Evolutionary conservation across 2,888 invertebrate species (phyloP).

Genomic region (Eristalis arbustorum): DNA sequence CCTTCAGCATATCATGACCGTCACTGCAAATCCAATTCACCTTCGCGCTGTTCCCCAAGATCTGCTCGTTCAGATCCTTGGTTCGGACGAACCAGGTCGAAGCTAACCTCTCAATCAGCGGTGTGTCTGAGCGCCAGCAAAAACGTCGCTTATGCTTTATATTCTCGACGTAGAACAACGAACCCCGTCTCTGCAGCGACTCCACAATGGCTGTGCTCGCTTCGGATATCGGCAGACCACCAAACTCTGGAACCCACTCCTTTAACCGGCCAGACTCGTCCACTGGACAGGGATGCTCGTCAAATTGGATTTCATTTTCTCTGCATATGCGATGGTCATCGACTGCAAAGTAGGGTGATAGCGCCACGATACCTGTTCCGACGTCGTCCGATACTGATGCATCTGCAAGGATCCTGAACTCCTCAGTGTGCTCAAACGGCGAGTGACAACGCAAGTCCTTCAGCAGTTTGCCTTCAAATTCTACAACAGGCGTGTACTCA

Average conservation of each 20-base stretch:
- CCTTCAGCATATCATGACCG: conserved; percentile 88
- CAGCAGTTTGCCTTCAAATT: conserved; percentile 88
- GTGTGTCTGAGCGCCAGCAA: conserved; percentile 98
- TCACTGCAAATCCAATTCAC: conserved; percentile 98
- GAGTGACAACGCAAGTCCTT: conserved; percentile 91
- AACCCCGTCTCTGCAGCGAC: conserved; percentile 86
- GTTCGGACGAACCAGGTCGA: conserved; percentile 98
- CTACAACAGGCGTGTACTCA: conserved; percentile 88
- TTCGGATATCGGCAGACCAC: conserved; percentile 94
- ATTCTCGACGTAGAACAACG: conserved; percentile 87
- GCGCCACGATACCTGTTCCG: conserved; percentile 97
- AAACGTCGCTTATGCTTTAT: conserved; percentile 96
- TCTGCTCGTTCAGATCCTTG: conserved; percentile 89
- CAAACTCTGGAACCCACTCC: conserved; percentile 90
- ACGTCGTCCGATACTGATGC: conserved; percentile 94
- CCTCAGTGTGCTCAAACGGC: conserved; percentile 83
- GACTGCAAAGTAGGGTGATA: conserved; percentile 98
- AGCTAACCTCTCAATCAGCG: conserved; percentile 95
- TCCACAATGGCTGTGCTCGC: conserved; percentile 96
- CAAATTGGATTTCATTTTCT: conserved; percentile 89
- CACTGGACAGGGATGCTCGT: conserved; percentile 93
- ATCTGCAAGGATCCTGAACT: conserved; percentile 89
- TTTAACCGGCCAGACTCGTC: conserved; percentile 93
- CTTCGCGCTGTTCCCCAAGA: conserved; percentile 88
- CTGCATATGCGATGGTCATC: conserved; percentile 93